phyloP scores from a whole-genome alignment of 2,797 vertebrate species.

The Pyrrhura leucotis region DNA sequence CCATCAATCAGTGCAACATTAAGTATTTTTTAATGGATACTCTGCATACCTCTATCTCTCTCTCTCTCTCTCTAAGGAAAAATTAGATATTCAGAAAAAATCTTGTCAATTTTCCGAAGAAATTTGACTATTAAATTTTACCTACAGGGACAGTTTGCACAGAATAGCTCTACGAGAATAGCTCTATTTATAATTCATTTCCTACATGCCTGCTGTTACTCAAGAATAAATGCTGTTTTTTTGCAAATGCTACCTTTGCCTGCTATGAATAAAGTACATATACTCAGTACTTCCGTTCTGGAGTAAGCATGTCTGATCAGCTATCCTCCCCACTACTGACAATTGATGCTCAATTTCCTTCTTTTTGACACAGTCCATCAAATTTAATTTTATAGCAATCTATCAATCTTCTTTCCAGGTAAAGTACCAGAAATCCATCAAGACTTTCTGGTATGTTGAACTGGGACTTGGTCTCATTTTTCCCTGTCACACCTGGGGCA shows the following conservation, averaged over 20 bases:
- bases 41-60: neutral
- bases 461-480: neutral
- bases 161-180: neutral
- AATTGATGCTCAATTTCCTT: neutral
- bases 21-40: neutral
- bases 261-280: neutral
- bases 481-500: neutral
- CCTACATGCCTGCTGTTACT: neutral
- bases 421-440: neutral
- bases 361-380: neutral
- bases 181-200: neutral
- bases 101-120: neutral
- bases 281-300: neutral
- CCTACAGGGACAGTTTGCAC: neutral
- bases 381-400: neutral
- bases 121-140: neutral
- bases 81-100: neutral
- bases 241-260: neutral
- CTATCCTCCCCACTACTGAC: neutral
- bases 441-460: neutral
- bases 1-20: neutral
- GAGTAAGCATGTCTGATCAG: neutral
- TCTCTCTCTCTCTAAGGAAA: neutral
- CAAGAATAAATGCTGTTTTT: neutral
- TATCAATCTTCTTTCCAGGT: neutral